A percentile compares a stretch with the other conserved stretches of the same genome.
Evolutionary conservation across 2,888 invertebrate species (phyloP).

Genomic region (Pharmacophagus antenor): DNA sequence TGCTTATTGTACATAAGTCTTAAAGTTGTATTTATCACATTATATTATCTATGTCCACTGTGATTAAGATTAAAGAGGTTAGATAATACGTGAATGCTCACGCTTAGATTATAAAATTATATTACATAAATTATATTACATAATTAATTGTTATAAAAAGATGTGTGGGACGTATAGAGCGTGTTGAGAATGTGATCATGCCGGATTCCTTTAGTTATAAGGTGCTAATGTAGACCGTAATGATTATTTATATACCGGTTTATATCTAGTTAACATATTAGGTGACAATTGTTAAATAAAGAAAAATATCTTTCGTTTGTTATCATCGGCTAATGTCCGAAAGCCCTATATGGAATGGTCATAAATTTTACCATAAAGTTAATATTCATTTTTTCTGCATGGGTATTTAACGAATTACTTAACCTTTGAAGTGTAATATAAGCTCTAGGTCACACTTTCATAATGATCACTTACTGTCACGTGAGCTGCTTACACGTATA

Average conservation of each 20-base stretch:
- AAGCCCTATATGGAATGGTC: no score
- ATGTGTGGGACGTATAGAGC: conserved; percentile 2
- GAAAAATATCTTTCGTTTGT: no score
- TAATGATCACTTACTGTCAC: no score
- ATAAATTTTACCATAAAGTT: no score
- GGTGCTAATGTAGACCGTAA: conserved; percentile 1
- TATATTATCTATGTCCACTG: not conserved
- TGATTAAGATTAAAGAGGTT: not conserved
- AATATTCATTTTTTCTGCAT: no score
- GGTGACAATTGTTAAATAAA: not conserved
- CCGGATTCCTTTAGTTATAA: conserved; percentile 6
- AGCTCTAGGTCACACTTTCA: no score
- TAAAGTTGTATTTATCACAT: not conserved
- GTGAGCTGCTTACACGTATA: no score
- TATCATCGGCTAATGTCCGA: no score
- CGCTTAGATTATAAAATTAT: not conserved
- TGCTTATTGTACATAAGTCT: not conserved
- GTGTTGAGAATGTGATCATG: conserved; percentile 8
- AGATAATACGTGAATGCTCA: not conserved
- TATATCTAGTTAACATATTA: not conserved
- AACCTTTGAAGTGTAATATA: no score
- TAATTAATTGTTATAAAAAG: conserved; percentile 10
- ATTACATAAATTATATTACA: conserved; percentile 2
- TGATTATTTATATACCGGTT: conserved; percentile 6
- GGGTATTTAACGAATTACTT: no score